Evolutionary conservation across 2,113 vertebrate species (phyloP), one percentile per base, ranked within the genome.

Genomic region (Eulacestoma nigropectus): DNA sequence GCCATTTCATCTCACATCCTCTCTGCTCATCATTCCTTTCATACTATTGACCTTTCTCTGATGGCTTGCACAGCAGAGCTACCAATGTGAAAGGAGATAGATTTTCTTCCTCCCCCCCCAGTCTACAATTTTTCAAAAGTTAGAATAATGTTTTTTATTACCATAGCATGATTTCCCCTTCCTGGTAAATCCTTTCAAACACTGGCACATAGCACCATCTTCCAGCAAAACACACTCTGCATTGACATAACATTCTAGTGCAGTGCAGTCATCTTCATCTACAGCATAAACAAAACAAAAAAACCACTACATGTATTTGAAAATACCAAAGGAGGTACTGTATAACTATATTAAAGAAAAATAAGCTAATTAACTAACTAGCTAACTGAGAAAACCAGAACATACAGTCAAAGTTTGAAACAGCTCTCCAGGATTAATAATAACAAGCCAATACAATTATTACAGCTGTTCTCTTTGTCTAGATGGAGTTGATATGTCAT

Each of bases 221-320:
- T 97, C 97, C 42, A 97, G 85, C 50, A 96, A 90, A 84, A 97
- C 56, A 68, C 99, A 99, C 47, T 92, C 93, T 13, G 99, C 98
- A 16, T 98, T 98, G 41, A 91, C 64, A 53, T 95, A 98, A 83
- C 99, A 99, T n/a, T 89, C 93, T 26, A 96, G 84, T 4, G 97
- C 96, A 87, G 73, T 94, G 47, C 99, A 99, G 87, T 98, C 98
- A 30, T 98, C 97, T 92, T 98, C 97, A 94, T 98, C 99, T 99
- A 95, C 41, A 91, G 27, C 42, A 92, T 35, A 73, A 93, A 72
- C 27, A 87, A 52, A 22, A 30, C 1, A 59, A 63, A n/a, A 9
- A 37, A 19, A 4, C 1, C 42, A 60, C 20, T 47, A 92, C 22
- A 83, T 70, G 5, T 11, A 42, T 50, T 85, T 77, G n/a, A 53